phyloP scores from a whole-genome alignment of 2,888 invertebrate genomes.

The Melinaea menophilus region DNA sequence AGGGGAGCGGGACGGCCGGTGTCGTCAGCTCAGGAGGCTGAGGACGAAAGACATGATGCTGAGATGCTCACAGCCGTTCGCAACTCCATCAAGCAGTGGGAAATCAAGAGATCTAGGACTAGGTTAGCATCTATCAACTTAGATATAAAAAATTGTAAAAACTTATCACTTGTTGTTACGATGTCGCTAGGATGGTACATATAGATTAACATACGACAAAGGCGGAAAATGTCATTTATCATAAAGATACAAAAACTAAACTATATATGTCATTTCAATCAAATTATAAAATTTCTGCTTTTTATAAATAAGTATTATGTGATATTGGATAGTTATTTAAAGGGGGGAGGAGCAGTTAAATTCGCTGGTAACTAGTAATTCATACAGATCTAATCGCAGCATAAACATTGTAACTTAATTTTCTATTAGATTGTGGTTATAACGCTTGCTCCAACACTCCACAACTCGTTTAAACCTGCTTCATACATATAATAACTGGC shows the following conservation, averaged over 20 bases:
- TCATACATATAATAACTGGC: not conserved
- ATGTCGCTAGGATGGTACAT: no score
- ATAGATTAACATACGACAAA: no score
- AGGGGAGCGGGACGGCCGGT: constrained; percentile 72
- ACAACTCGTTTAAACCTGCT: not conserved
- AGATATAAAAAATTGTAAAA: not conserved
- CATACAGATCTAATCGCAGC: not conserved
- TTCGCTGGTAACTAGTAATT: not conserved
- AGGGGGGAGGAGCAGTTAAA: no score
- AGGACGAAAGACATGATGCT: constrained; percentile 84
- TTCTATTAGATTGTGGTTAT: not conserved
- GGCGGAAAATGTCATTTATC: no score
- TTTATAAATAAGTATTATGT: no score
- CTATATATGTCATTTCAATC: no score
- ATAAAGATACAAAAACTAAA: no score
- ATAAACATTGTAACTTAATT: not conserved
- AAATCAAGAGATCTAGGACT: constrained; percentile 74
- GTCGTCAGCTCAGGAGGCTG: constrained; percentile 80
- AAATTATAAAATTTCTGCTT: no score
- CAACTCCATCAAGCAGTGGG: constrained; percentile 85
- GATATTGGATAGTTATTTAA: no score
- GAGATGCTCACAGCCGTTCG: constrained; percentile 85
- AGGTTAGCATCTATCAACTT: constrained; percentile 49
- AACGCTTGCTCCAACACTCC: not conserved
- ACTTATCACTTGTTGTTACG: no score